Evolutionary conservation across 1,140 invertebrate species (phyloP), one percentile per base, ranked within the genome.

Genomic region (Orchesella cincta): DNA sequence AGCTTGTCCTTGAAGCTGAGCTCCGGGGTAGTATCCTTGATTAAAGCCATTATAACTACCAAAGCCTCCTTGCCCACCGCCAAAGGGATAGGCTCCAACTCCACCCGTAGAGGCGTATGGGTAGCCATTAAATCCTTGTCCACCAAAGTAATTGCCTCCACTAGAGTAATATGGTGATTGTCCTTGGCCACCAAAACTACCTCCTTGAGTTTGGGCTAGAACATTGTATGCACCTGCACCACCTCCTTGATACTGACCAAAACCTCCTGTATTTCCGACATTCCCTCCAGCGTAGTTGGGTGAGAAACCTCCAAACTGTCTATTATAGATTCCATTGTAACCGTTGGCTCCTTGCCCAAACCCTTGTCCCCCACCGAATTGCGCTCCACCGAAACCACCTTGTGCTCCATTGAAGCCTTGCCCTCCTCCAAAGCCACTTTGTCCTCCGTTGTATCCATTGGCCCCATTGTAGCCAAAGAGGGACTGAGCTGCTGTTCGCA

Each of bases 61-160:
- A 33, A 67, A 67, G 3, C 52, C 23, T 26, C 62, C 31, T 29
- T 31, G 31, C 2, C 26, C 3, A 12, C 62, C 31, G 3, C 62
- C 62, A n/a, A 29, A 29, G 5, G 31, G 31, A 14, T 33, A 29
- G 3, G 26, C 28, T 31, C 62, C 62, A 12, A 29, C 23, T 31
- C 31, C 31, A 2, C 62, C 62, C 8, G 2, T 67, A 31, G 62
- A 67, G 29, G 62, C 62, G 23, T 31, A 67, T 67, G 62, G 62
- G 33, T 67, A 67, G 62, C 62, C 62, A 16, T n/a, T 33, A 67
- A 67, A 67, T 67, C 62, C 62, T 8, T 18, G 5, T 12, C 62
- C 62, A 31, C 62, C 62, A 67, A 67, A 67, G 62, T 67, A 67
- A 67, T 67, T 67, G 20, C 20, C 20, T n/a, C n/a, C n/a, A 29